phyloP scores from a whole-genome alignment of 2,888 invertebrate species.

The Orthosia cruda region DNA sequence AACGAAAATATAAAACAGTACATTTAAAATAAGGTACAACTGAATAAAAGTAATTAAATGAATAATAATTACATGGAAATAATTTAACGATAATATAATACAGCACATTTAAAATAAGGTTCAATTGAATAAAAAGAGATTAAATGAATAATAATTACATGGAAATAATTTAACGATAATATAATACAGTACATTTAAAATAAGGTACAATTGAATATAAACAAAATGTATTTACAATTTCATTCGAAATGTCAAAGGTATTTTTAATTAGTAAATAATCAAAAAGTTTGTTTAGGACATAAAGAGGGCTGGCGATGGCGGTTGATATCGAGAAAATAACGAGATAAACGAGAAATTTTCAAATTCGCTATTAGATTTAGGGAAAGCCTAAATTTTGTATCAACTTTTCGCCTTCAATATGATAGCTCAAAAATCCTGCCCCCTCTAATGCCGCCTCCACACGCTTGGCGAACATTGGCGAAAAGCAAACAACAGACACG shows the following conservation, averaged over 20 bases:
- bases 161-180: constrained; percentile 45
- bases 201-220: constrained; percentile 25
- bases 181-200: constrained; percentile 41
- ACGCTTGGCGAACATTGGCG: too few species aligned
- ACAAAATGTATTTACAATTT: constrained; percentile 44
- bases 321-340: too few species aligned
- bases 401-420: too few species aligned
- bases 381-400: too few species aligned
- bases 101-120: constrained; percentile 33
- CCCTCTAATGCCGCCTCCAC: too few species aligned
- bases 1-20: constrained; percentile 42
- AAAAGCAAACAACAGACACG: too few species aligned
- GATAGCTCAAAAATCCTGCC: too few species aligned
- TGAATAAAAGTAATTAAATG: too few species aligned
- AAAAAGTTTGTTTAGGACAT: too few species aligned
- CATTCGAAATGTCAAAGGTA: not conserved
- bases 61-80: constrained; percentile 35
- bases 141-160: constrained; percentile 31
- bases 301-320: too few species aligned
- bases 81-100: constrained; percentile 50
- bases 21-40: constrained; percentile 38
- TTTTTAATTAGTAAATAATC: not conserved
- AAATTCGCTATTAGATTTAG: too few species aligned
- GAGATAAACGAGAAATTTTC: too few species aligned
- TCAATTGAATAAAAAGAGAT: constrained; percentile 3